These are phyloP conservation scores for Chloroceryle amazona DNA, from an alignment of 2,797 vertebrate genomes.

Conservation along the genomic window DNA sequence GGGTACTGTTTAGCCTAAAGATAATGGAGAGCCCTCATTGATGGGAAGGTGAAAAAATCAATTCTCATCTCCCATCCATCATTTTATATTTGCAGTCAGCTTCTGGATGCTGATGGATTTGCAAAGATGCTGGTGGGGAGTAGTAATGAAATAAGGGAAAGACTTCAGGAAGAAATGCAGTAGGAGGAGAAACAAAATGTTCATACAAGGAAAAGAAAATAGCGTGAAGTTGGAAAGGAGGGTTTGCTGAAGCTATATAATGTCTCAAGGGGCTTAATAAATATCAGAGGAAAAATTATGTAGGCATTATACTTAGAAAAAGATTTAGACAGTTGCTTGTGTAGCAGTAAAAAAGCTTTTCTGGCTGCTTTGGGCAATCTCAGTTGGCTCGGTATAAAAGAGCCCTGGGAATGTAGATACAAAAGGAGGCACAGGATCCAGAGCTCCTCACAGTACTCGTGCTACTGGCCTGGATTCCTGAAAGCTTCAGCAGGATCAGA, in stretches of 20 bases:
- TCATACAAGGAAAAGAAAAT: not conserved
- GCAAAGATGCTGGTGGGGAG: not conserved
- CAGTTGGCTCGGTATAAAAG: not conserved
- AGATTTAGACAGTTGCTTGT: constrained; percentile 14
- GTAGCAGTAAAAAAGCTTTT: constrained; percentile 31
- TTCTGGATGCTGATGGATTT: constrained; percentile 15
- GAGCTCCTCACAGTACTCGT: not conserved
- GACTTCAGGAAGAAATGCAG: not conserved
- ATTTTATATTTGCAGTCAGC: not conserved
- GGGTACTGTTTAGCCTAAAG: not conserved
- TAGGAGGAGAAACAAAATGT: constrained; percentile 1
- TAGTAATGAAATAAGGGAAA: not conserved
- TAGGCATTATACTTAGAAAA: constrained; percentile 23
- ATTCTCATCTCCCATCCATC: constrained; percentile 2
- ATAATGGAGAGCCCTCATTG: not conserved
- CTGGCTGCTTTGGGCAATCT: constrained; percentile 12
- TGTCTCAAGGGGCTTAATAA: constrained; percentile 51
- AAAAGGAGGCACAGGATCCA: not conserved
- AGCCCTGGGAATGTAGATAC: not conserved
- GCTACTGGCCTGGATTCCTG: not conserved
- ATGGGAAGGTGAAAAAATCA: not conserved
- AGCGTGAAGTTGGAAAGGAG: not conserved
- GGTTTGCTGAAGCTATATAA: not conserved
- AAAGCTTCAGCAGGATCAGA: not conserved
- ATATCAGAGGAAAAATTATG: constrained; percentile 60